Conservation (phyloP, 1,140 invertebrate genomes). For the Philotrypesis tridentata region DNA sequence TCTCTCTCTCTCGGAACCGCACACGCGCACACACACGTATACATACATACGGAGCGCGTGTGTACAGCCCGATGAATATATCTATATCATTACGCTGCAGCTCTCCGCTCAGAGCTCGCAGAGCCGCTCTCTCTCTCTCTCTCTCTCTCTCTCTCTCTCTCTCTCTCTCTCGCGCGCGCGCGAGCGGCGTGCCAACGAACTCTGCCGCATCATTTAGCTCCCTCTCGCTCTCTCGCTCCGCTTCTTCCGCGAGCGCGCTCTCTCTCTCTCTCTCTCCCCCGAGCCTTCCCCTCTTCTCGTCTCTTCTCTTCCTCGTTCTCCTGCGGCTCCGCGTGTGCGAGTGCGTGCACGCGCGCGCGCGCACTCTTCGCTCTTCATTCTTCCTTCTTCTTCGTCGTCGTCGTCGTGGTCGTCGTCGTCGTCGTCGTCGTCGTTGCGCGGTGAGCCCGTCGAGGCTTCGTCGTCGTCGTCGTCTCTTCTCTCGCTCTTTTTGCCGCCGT, state of each 20-base stretch:
- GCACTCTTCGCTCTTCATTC: background rate
- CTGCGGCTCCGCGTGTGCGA: background rate
- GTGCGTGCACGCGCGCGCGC: background rate
- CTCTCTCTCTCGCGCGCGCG: no score
- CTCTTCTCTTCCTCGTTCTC: no score
- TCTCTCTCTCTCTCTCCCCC: background rate
- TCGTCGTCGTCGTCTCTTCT: background rate
- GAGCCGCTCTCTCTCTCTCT: no score
- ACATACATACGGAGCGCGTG: background rate
- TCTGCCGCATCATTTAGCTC: conserved; percentile 57
- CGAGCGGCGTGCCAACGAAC: conserved; percentile 60
- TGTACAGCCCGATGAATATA: conserved; percentile 55
- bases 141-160: no score
- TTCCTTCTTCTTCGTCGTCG: background rate
- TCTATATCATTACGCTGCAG: conserved; percentile 57
- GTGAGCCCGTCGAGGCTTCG: no score
- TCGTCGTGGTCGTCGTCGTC: no score
- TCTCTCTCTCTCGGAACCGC: background rate
- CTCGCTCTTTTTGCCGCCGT: background rate
- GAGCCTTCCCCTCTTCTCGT: background rate
- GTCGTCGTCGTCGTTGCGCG: no score
- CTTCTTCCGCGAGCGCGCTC: conserved; percentile 17
- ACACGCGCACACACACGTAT: background rate
- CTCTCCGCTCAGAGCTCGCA: no score
- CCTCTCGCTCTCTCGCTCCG: conserved; percentile 14